Evolutionary conservation across 2,113 vertebrate genomes (phyloP).

Genomic region (Salminus brasiliensis): DNA sequence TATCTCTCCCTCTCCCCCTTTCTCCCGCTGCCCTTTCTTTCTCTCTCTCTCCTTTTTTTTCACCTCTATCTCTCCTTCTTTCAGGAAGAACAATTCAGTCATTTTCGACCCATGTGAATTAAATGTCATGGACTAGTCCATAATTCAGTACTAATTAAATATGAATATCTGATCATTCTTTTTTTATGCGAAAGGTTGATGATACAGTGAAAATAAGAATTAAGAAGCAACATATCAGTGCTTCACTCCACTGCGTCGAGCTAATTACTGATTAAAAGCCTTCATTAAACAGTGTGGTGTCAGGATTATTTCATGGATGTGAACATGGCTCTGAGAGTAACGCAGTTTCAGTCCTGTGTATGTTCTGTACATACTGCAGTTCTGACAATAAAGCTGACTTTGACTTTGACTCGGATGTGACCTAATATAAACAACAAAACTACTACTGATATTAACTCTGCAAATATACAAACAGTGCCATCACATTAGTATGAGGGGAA

Average conservation of each 20-base stretch:
- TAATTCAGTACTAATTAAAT: slow-evolving; percentile 1
- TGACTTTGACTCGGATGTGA: too few species aligned
- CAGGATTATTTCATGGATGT: neutral
- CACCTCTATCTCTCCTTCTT: neutral
- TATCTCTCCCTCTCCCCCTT: neutral
- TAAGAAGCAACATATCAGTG: neutral
- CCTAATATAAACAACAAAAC: neutral
- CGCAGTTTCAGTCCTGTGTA: too few species aligned
- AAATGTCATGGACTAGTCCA: neutral
- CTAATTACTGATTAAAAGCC: neutral
- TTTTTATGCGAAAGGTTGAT: neutral
- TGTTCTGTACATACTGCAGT: too few species aligned
- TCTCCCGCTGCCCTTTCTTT: neutral
- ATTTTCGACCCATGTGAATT: neutral
- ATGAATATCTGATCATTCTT: neutral
- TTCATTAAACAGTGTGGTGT: too few species aligned
- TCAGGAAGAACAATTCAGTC: neutral
- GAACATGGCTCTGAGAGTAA: too few species aligned
- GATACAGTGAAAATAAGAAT: neutral
- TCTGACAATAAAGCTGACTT: too few species aligned
- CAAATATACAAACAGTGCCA: neutral
- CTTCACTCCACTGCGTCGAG: neutral
- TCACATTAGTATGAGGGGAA: neutral
- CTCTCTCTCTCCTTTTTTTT: neutral
- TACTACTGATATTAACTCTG: neutral